Evolutionary conservation across 2,797 vertebrate genomes (phyloP).

Genomic region (Paguma larvata): DNA sequence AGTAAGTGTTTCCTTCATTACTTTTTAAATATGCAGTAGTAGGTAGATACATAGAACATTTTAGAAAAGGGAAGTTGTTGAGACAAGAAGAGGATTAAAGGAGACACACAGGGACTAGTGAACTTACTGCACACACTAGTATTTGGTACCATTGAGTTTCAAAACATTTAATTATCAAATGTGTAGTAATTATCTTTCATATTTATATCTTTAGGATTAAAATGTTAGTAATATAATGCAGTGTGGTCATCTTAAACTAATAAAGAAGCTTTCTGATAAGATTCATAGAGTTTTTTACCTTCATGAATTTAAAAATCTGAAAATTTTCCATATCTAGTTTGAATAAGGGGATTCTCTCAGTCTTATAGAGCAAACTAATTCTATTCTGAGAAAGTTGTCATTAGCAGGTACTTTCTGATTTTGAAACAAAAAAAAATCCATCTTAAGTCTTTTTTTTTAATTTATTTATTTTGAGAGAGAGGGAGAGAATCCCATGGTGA

Average conservation of each 20-base stretch:
- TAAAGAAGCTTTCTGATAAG: not conserved
- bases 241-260: constrained; percentile 13
- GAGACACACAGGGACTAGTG: not conserved
- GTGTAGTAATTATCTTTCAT: constrained; percentile 5
- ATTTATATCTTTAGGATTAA: constrained; percentile 35
- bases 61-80: constrained; percentile 43
- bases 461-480: no score
- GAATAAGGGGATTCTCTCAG: not conserved
- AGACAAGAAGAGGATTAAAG: not conserved
- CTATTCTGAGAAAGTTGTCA: constrained; percentile 1
- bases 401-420: not conserved
- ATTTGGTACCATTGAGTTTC: constrained; percentile 44
- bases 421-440: not conserved
- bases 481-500: no score
- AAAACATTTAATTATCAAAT: not conserved
- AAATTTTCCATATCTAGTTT: constrained; percentile 1
- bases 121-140: not conserved
- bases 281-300: constrained; percentile 25
- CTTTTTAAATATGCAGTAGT: constrained; percentile 14
- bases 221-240: constrained; percentile 1
- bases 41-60: not conserved
- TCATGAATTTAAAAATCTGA: constrained; percentile 15
- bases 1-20: not conserved
- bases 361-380: constrained; percentile 29
- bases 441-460: not conserved